Base-by-base conservation (phyloP, 2,113 vertebrate species). In the Sitta europaea region DNA sequence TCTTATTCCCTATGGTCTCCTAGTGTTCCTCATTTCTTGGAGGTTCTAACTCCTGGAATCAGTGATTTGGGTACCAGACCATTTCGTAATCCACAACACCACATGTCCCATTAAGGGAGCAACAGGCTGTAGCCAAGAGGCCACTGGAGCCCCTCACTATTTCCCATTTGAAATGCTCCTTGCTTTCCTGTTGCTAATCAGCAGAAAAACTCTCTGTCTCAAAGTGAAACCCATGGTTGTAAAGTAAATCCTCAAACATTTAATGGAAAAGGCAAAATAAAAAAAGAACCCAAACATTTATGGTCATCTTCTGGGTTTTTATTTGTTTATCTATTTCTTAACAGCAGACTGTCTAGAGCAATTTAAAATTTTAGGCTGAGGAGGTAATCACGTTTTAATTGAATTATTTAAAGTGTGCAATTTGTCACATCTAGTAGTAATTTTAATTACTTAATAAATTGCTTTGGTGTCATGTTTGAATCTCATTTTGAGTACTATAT, bases 401-500 rank as follows among this genome's bases (percentile, higher is more conserved):
- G 33, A 95, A 94, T 96, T 88, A 94, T 85, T 90, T 93, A 74
- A 96, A 90, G 75, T 81, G n/a, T 86, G 33, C 23, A 75, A 94
- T 94, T 96, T 96, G 61, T 93, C 80, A 94, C 42, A 94, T 70
- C 67, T 70, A 88, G 43, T 5, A 91, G 27, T 51, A 78, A 90
- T 92, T 96, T 92, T 92, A 96, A 95, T 96, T 96, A 54, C 58
- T 91, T 95, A 80, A 94, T 95, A 88, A 96, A 86, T 92, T 95
- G 38, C 88, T 88, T 95, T 83, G 54, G 43, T 94, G 80, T 81
- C 83, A 72, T 58, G 14, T 80, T 92, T 92, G 51, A 94, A 91
- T 88, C 61, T 85, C 62, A 78, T 95, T 92, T 90, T 85, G 43
- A 73, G 61, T 66, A 62, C 40, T 89, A 15, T 76, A 97, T 87